These are phyloP conservation scores for Athripsodes cinereus DNA, from an alignment of 2,888 invertebrate genomes.

Conservation along the genomic window DNA sequence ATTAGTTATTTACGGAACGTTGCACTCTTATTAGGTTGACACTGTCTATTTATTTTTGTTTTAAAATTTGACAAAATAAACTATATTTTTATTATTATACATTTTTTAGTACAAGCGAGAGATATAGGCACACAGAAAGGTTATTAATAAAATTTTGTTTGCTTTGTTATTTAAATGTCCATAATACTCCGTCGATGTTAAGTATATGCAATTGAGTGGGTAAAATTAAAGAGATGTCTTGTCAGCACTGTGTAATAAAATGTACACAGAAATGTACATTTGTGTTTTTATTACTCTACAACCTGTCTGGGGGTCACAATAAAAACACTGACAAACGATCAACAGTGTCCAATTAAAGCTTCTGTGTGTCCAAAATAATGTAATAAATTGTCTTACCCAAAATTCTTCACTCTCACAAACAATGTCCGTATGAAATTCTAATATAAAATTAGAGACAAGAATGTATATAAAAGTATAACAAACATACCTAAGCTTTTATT, in stretches of 20 bases:
- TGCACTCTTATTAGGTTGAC: too few species aligned
- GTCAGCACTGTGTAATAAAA: background rate
- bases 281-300: background rate
- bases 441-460: background rate
- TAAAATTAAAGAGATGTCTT: too few species aligned
- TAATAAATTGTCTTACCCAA: background rate
- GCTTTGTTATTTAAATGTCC: too few species aligned
- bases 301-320: background rate
- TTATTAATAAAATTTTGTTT: too few species aligned
- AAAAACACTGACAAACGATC: background rate
- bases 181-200: too few species aligned
- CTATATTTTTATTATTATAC: too few species aligned
- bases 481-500: background rate
- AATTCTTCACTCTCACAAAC: background rate
- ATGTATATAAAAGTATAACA: background rate
- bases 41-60: too few species aligned
- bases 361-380: slow-evolving; percentile 1
- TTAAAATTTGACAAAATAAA: too few species aligned
- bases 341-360: background rate
- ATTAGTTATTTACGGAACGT: too few species aligned
- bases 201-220: too few species aligned
- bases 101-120: too few species aligned
- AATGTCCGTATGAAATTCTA: background rate
- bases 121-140: too few species aligned
- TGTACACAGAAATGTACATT: background rate